Evolutionary conservation across 2,113 vertebrate genomes (phyloP).

Genomic region (Mungos mungo): DNA sequence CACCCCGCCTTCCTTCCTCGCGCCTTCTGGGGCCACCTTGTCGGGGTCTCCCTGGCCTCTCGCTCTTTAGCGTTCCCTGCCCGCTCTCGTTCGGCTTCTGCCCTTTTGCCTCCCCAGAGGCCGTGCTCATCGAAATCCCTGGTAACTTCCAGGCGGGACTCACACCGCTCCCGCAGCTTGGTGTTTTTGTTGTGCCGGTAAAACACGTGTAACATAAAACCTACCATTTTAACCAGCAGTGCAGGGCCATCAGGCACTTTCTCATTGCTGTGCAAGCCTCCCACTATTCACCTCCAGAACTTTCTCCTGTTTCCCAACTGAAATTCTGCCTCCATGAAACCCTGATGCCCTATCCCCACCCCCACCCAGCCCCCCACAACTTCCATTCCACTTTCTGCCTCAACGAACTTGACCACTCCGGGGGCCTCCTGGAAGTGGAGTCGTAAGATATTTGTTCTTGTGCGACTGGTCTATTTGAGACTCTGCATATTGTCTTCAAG

Average conservation of each 20-base stretch:
- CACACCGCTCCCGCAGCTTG: neutral
- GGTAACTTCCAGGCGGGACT: neutral
- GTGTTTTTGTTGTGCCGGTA: neutral
- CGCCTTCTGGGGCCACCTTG: neutral
- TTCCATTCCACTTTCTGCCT: neutral
- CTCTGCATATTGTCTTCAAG: neutral
- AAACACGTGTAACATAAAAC: neutral
- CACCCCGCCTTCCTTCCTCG: neutral
- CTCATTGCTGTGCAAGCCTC: too few relatives aligned
- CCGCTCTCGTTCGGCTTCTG: neutral
- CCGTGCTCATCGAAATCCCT: neutral
- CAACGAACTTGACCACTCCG: neutral
- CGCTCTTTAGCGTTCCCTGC: too few relatives aligned
- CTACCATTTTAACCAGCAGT: neutral
- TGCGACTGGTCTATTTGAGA: neutral
- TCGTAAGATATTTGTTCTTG: neutral
- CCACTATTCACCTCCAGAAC: neutral
- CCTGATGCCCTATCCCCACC: fast-evolving
- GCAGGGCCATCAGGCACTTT: too few relatives aligned
- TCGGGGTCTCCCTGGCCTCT: fast-evolving
- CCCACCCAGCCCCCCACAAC: fast-evolving
- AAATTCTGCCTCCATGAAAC: neutral
- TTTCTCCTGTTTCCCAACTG: neutral
- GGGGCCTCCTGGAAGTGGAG: neutral
- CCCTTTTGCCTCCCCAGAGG: neutral